phyloP scores from a whole-genome alignment of 2,888 invertebrate genomes.

The Amiota communis region DNA sequence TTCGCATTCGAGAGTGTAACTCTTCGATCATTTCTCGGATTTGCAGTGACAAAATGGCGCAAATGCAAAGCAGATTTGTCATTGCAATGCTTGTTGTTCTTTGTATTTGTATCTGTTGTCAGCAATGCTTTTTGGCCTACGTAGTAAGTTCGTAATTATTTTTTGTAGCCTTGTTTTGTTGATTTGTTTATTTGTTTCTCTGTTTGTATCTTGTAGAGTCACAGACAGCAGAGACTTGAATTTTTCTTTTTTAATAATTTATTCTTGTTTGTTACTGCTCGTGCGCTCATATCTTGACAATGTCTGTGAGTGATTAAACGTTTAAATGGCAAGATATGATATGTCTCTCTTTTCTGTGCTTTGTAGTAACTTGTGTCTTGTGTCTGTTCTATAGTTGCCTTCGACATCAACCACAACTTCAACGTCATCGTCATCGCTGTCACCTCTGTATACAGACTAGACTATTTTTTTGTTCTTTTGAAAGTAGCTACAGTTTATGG shows the following conservation, averaged over 20 bases:
- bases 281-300: slow-evolving; percentile 50
- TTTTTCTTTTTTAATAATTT: slow-evolving; percentile 12
- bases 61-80: slow-evolving; percentile 57
- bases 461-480: slow-evolving; percentile 32
- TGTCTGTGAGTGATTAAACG: slow-evolving; percentile 65
- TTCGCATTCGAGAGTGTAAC: slow-evolving; percentile 65
- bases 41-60: slow-evolving; percentile 46
- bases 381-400: not conserved
- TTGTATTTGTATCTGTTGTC: slow-evolving; percentile 21
- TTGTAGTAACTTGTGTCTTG: not conserved
- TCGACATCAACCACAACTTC: too few relatives aligned
- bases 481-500: slow-evolving; percentile 31
- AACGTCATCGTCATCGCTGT: too few relatives aligned
- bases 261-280: slow-evolving; percentile 19
- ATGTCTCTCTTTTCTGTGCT: slow-evolving; percentile 30
- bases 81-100: slow-evolving; percentile 51
- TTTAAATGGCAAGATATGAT: slow-evolving; percentile 61
- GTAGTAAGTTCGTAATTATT: slow-evolving; percentile 56
- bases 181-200: slow-evolving; percentile 29
- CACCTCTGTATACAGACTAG: not conserved
- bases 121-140: slow-evolving; percentile 37
- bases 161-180: slow-evolving; percentile 42
- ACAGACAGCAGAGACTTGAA: not conserved
- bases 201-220: slow-evolving; percentile 21
- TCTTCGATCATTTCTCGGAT: slow-evolving; percentile 62